Base-by-base conservation (phyloP, 2,797 vertebrate species). In the Coendou prehensilis region DNA sequence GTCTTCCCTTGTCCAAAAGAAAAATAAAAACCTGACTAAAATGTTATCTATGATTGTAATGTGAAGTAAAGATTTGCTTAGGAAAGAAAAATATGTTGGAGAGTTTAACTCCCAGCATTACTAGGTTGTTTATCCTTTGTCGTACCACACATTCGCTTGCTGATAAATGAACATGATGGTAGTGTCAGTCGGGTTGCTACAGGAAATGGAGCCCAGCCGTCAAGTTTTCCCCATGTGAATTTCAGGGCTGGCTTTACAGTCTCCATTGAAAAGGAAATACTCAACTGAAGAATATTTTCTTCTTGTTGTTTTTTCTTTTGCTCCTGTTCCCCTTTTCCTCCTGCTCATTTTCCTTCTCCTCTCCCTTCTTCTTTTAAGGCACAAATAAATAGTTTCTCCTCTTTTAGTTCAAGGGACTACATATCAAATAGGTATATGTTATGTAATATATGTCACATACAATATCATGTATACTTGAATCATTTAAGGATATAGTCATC, bases 381-480 rank as follows among this genome's bases (percentile, higher is more conserved):
- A n/a, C 41, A 9, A 28, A 47, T 82, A 28, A 41, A 28, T 22
- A 33, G 61, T n/a, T 67, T 3, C 28, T 61, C 26, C 4, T 82
- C 30, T 85, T 73, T 82, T 47, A 71, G 23, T 89, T 82, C 52
- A 87, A 83, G 64, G 45, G n/a, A 59, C 26, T 63, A 87, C 92
- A 54, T 67, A 78, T 37, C 57, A 59, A 30, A 41, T 23, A 26
- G 14, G 9, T 18, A 50, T 76, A 93, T 20, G 14, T 63, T 45
- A 64, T 47, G 0, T 41, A 75, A 87, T 57, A 37, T 17, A 26
- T 75, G 15, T 37, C 22, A 37, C 47, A 54, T 18, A 28, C n/a
- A 23, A 79, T 76, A 56, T 75, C 23, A 79, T n/a, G 33, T 18
- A 45, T 17, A 56, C 59, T 33, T 89, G 33, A 78, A 54, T 82